Conservation (phyloP, 2,797 vertebrate species). For the Neopelma chrysocephalum region DNA sequence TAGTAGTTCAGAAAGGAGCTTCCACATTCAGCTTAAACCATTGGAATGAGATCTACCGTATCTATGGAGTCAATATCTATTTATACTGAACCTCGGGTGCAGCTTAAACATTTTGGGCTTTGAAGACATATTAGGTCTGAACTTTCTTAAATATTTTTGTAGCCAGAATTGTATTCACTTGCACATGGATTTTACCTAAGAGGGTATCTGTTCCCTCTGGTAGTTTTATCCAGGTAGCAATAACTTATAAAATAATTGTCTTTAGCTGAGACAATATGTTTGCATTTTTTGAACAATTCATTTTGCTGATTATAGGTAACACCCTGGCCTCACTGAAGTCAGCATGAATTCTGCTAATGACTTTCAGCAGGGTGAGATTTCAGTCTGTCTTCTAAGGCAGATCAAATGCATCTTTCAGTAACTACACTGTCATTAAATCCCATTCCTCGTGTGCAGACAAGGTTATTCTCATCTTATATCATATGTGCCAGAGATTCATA, state of each 20-base stretch:
- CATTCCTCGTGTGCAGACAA: too few relatives aligned
- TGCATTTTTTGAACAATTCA: not conserved
- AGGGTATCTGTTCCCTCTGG: not conserved
- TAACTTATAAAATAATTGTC: not conserved
- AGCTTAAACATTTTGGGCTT: not conserved
- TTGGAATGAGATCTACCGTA: not conserved
- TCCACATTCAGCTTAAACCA: not conserved
- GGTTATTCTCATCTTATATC: not conserved
- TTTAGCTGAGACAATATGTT: not conserved
- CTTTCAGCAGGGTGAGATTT: not conserved
- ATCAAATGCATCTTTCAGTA: not conserved
- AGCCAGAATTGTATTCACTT: not conserved
- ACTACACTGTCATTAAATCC: not conserved
- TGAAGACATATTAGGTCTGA: not conserved
- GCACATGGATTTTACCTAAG: not conserved
- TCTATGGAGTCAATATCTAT: not conserved
- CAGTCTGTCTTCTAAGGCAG: not conserved
- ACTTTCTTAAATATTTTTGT: not conserved
- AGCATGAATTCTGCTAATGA: not conserved
- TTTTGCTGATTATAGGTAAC: not conserved
- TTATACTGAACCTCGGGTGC: not conserved
- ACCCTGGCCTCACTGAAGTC: not conserved
- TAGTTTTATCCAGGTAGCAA: not conserved
- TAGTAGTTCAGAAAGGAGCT: not conserved
- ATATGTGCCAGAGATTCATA: fast-evolving